These are phyloP conservation scores for Lithobates sylvaticus DNA, from an alignment of 2,797 vertebrate species.

Conservation along the genomic window DNA sequence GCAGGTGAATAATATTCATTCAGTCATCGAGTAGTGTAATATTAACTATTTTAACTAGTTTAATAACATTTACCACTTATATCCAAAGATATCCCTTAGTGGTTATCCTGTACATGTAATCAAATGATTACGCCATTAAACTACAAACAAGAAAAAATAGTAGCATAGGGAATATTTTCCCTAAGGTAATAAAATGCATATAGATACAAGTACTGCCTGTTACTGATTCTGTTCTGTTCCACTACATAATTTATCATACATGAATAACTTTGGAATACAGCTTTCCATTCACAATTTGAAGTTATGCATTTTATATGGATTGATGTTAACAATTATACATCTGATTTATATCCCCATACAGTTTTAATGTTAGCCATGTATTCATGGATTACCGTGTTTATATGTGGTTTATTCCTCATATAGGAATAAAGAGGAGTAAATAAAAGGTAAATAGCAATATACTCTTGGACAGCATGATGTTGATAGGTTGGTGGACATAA, in stretches of 20 bases:
- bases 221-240: background rate
- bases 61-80: no score
- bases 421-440: no score
- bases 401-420: no score
- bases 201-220: background rate
- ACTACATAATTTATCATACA: no score
- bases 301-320: background rate
- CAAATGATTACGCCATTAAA: background rate
- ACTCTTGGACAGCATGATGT: background rate
- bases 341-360: background rate
- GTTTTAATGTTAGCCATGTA: background rate
- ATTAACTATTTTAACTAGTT: no score
- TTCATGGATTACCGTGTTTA: background rate
- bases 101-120: no score
- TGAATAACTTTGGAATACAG: background rate
- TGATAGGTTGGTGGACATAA: background rate
- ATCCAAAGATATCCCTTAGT: no score
- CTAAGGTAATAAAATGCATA: background rate
- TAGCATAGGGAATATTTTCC: constrained; percentile 10
- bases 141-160: background rate
- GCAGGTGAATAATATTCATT: no score
- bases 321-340: background rate
- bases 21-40: no score
- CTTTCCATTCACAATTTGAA: background rate
- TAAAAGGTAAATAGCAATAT: background rate